Evolutionary conservation across 2,888 invertebrate genomes (phyloP), one percentile per base, ranked within the genome.

Genomic region (Chloromyia formosa): DNA sequence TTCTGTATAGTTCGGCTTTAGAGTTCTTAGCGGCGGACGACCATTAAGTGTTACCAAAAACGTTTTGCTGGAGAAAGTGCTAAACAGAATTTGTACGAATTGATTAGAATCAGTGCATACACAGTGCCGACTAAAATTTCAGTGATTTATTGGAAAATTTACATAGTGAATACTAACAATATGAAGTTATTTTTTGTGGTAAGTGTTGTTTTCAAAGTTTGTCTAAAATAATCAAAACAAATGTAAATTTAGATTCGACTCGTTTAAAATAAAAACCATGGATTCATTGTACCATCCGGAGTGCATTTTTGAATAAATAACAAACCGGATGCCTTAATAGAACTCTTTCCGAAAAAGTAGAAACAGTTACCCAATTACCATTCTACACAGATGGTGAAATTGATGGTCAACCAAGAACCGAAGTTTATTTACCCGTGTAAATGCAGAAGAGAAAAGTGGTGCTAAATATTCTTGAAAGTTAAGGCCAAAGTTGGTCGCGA

Each of bases 171-270:
- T 27, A n/a, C 20, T 5, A 45, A 20, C 23, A 76, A 22, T 18
- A 76, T 76, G 76, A 64, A 73, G 72, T 74, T 72, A 35, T 68
- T 72, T 72, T 73, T 76, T 12, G 74, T 76, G 76, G 76, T 76
- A 74, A 76, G 76, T 76, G 62, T 12, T n/a, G 16, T 16, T 1
- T 62, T 1, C 14, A 42, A 62, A 23, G 40, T 10, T 16, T 53
- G 5, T 49, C 49, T 35, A 4, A 2, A 35, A n/a, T n/a, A n/a
- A 7, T 35, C 7, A 35, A 2, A 7, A 35, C 7, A 35, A 35
- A 35, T 35, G 27, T 7, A 35, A 35, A 35, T 35, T 35, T 35
- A 4, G 27, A n/a, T 35, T 35, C 27, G 27, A n/a, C 27, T 35
- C 27, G 27, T 35, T 35, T 35, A 35, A 35, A 35, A 35, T 35